Evolutionary conservation across 2,113 vertebrate genomes (phyloP).

Genomic region (Fregata magnificens): DNA sequence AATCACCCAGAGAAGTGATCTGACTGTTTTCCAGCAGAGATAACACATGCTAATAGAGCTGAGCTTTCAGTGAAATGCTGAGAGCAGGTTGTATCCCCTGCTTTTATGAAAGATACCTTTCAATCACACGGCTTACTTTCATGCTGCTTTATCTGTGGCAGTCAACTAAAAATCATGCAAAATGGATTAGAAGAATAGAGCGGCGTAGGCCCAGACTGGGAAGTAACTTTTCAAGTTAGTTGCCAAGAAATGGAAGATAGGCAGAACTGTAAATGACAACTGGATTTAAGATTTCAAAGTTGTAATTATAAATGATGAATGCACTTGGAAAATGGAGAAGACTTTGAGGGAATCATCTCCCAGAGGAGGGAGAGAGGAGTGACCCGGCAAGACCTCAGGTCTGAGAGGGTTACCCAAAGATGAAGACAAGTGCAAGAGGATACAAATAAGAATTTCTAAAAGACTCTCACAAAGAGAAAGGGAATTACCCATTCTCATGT

Average conservation of each 20-base stretch:
- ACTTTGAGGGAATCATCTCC: background rate
- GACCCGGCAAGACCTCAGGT: background rate
- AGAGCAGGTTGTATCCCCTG: background rate
- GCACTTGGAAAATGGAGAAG: background rate
- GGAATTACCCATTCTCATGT: background rate
- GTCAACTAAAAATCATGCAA: background rate
- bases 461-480: background rate
- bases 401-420: background rate
- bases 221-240: background rate
- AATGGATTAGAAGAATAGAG: background rate
- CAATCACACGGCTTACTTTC: background rate
- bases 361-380: background rate
- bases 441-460: background rate
- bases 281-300: background rate
- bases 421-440: background rate
- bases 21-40: slow-evolving; percentile 12
- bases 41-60: background rate
- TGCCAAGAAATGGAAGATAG: background rate
- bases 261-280: background rate
- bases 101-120: background rate
- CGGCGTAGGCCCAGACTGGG: background rate
- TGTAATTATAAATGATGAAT: background rate
- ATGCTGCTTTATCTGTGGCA: background rate
- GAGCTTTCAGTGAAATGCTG: background rate
- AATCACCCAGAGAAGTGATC: background rate